Evolutionary conservation across 2,888 invertebrate genomes (phyloP).

Genomic region (Cataglyphis albicans): DNA sequence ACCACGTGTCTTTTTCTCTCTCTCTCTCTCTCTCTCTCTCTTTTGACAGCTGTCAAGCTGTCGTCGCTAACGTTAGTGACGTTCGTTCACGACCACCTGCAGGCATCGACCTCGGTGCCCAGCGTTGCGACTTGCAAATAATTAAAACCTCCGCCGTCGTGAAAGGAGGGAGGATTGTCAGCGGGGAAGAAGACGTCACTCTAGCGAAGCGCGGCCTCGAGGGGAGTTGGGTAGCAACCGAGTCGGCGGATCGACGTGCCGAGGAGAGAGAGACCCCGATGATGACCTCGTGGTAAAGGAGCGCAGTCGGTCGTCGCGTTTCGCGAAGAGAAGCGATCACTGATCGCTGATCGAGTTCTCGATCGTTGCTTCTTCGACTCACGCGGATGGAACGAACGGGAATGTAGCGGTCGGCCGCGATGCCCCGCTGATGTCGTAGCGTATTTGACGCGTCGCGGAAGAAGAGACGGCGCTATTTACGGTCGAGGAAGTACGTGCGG

Average conservation of each 20-base stretch:
- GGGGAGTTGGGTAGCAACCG: slow-evolving; percentile 22
- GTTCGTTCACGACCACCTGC: slow-evolving; percentile 7
- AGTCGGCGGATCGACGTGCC: background rate
- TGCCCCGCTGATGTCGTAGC: background rate
- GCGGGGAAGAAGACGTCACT: background rate
- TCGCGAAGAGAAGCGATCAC: background rate
- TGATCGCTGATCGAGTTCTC: background rate
- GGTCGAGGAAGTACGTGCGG: background rate
- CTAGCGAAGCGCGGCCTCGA: background rate
- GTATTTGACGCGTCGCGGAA: background rate
- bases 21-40: background rate
- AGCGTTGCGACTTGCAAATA: background rate
- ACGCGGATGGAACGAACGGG: background rate
- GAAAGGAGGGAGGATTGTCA: background rate
- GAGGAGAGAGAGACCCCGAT: background rate
- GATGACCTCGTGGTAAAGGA: background rate
- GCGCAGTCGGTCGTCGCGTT: background rate
- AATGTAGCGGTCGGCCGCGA: background rate
- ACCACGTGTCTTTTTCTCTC: slow-evolving; percentile 41
- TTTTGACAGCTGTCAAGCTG: slow-evolving; percentile 1
- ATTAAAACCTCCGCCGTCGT: slow-evolving; percentile 8
- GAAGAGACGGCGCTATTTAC: background rate
- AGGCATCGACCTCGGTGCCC: slow-evolving; percentile 1
- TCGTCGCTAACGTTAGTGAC: background rate
- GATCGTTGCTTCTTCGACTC: background rate